Conservation (phyloP, 2,797 vertebrate genomes). For the Eutrigla gurnardus region DNA sequence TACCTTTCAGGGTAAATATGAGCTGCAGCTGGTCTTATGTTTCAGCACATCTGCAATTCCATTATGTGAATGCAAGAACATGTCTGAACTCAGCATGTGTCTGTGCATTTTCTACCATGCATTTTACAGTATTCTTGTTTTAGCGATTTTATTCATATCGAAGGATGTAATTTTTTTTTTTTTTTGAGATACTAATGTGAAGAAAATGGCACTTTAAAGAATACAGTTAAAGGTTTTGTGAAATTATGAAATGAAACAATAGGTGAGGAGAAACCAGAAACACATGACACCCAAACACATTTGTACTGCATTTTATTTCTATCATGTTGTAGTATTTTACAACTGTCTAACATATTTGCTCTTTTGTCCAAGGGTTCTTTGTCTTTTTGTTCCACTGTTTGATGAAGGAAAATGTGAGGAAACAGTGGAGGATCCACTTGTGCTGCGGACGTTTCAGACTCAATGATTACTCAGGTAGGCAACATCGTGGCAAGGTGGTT, state of each 20-base stretch:
- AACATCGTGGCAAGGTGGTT: constrained; percentile 17
- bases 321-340: background rate
- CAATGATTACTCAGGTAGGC: constrained; percentile 82
- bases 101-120: background rate
- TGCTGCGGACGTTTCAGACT: constrained; percentile 83
- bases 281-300: background rate
- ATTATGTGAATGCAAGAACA: no score
- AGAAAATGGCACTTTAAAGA: background rate
- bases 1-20: constrained; percentile 88
- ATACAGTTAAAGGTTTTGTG: background rate
- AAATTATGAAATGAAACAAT: background rate
- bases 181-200: background rate
- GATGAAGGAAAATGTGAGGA: constrained; percentile 91
- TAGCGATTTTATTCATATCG: background rate
- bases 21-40: background rate
- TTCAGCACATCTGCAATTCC: background rate
- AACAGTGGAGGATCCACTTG: constrained; percentile 87
- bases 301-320: background rate
- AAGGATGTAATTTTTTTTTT: background rate
- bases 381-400: constrained; percentile 93
- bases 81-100: background rate
- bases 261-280: background rate
- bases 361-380: constrained; percentile 85
- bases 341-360: background rate
- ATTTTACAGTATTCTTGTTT: background rate